phyloP scores from a whole-genome alignment of 2,888 invertebrate species.

The Isotomurus palustris region DNA sequence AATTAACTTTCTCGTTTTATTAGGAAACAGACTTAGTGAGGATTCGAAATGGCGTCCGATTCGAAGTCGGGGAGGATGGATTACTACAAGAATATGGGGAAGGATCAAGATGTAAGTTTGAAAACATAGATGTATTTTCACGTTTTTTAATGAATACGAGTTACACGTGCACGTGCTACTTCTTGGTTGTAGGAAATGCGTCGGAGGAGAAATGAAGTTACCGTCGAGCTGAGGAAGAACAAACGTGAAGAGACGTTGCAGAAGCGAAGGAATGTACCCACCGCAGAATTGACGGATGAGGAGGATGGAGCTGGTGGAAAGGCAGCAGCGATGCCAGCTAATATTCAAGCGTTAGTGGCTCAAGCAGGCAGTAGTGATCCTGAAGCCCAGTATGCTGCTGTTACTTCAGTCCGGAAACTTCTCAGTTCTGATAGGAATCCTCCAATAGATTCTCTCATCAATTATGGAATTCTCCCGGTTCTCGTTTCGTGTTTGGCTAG shows the following conservation, averaged over 20 bases:
- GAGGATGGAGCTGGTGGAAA: slow-evolving; percentile 26
- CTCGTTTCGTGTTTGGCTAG: slow-evolving; percentile 42
- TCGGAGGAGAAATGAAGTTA: slow-evolving; percentile 91
- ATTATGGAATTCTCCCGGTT: slow-evolving; percentile 75
- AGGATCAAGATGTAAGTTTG: slow-evolving; percentile 93
- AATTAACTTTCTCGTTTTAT: not conserved
- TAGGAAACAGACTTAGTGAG: not conserved
- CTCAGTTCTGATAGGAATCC: slow-evolving; percentile 85
- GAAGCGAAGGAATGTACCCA: slow-evolving; percentile 92
- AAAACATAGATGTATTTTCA: not conserved
- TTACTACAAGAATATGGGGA: slow-evolving; percentile 98
- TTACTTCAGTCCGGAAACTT: slow-evolving; percentile 78
- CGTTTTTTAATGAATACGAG: not conserved
- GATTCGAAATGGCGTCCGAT: not conserved
- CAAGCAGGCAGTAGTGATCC: slow-evolving; percentile 39
- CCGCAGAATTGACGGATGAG: slow-evolving; percentile 63
- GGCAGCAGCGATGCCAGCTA: slow-evolving; percentile 38
- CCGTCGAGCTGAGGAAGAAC: slow-evolving; percentile 93
- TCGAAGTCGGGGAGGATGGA: slow-evolving; percentile 1
- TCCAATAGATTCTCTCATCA: slow-evolving; percentile 81
- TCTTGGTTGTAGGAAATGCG: slow-evolving; percentile 78
- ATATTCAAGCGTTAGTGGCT: slow-evolving; percentile 37
- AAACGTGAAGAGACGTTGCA: slow-evolving; percentile 95
- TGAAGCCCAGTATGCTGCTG: slow-evolving; percentile 54
- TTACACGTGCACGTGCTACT: not conserved